Base-by-base conservation (phyloP, 2,797 vertebrate genomes). In the Varecia variegata region DNA sequence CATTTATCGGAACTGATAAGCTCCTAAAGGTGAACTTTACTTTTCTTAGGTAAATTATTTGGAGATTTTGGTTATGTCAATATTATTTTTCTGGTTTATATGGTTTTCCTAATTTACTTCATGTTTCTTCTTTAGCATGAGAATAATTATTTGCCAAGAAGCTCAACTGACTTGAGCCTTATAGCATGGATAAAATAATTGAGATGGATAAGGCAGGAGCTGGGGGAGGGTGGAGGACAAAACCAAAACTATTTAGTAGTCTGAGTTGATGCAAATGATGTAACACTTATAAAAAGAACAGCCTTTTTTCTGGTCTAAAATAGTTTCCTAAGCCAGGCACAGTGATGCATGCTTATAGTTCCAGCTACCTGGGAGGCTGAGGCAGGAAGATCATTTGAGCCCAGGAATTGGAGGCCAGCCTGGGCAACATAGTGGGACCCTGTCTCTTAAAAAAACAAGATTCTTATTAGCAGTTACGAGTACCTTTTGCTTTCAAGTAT, bases 51-150 rank as follows among this genome's bases (percentile, higher is more conserved):
- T 74, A 81, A 84, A 43, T 88, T 91, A 67, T 89, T 83, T 79
- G 68, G 58, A 74, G 32, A 47, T 96, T 96, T 97, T 97, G 82
- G 77, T 96, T 86, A 83, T 60, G n/a, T 88, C 77, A 45, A 25
- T 92, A 4, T 71, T 97, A 70, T 96, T 97, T 76, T 58, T 83
- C 80, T 92, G 76, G 65, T 35, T 88, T 90, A 23, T 94, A 12
- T 5, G 86, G 18, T 95, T 97, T 96, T 95, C 52, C 50, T 68
- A 15, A 50, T 67, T 95, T 88, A 47, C 71, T 85, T 94, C 38
- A 13, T 92, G 62, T 93, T 85, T 88, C 27, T 82, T 67, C 43
- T 86, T 93, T 95, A 90, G 70, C 47, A 11, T 84, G 27, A 71
- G 80, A 90, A 74, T 87, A 81, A 93, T 84, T 79, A 30, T 60